Conservation (phyloP, 2,888 invertebrate species). For the Doris montereyensis region DNA sequence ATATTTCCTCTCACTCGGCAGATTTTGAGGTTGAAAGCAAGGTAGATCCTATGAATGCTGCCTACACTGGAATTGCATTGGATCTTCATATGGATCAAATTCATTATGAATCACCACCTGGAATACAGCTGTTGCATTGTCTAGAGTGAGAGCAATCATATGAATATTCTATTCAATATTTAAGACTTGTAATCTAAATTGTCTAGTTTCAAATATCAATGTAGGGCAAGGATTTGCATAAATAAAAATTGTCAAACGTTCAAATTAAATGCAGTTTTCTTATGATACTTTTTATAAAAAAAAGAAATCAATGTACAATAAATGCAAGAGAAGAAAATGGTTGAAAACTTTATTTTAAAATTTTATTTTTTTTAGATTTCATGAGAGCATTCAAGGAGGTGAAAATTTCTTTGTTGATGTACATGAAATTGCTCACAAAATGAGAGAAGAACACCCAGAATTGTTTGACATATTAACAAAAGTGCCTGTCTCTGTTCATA, state of each 20-base stretch:
- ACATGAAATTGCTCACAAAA: constrained; percentile 53
- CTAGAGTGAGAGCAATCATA: constrained; percentile 53
- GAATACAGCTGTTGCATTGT: constrained; percentile 61
- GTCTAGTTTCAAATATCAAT: too few relatives aligned
- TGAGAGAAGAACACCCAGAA: constrained; percentile 48
- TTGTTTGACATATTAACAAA: constrained; percentile 49
- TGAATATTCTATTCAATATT: too few relatives aligned
- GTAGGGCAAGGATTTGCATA: too few relatives aligned
- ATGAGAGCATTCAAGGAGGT: constrained; percentile 55
- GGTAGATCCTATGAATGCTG: constrained; percentile 55
- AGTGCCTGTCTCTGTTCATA: constrained; percentile 60
- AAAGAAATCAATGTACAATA: too few relatives aligned
- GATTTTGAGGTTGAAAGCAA: constrained; percentile 45
- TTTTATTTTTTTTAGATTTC: constrained; percentile 49
- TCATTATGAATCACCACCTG: constrained; percentile 64
- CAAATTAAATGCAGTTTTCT: too few relatives aligned
- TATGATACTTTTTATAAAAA: too few relatives aligned
- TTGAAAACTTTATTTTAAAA: background rate
- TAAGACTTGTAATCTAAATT: too few relatives aligned
- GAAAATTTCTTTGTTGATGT: constrained; percentile 54
- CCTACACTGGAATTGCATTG: constrained; percentile 52
- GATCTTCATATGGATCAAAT: constrained; percentile 59
- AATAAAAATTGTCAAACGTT: too few relatives aligned
- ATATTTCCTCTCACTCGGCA: too few relatives aligned
- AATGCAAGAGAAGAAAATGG: too few relatives aligned